Conservation (phyloP, 2,113 vertebrate species). For the Corvus hawaiiensis region DNA sequence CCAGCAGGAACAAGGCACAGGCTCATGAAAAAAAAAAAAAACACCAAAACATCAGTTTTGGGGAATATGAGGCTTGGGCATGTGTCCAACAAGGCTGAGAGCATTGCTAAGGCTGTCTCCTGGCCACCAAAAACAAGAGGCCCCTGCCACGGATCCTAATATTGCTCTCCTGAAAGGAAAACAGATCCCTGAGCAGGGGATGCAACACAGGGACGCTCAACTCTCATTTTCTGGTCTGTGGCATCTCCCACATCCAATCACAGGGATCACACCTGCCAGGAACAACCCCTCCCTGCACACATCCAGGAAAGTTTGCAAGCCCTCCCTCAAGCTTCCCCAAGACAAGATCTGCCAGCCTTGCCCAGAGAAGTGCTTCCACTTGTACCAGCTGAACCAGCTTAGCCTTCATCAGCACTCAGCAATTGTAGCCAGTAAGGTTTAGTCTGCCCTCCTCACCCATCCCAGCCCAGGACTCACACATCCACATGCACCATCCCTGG, state of each 20-base stretch:
- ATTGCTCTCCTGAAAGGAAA: neutral
- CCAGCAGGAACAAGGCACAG: neutral
- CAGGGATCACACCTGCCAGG: neutral
- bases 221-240: neutral
- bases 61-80: neutral
- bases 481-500: neutral
- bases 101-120: neutral
- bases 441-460: neutral
- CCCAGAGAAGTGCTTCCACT: neutral
- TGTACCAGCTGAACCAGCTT: neutral
- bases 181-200: neutral
- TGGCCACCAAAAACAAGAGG: neutral
- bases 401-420: neutral
- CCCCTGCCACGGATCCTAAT: accelerated
- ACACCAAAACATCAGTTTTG: neutral
- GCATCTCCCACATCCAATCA: neutral
- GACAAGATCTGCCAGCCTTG: neutral
- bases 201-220: neutral
- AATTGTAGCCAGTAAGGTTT: neutral
- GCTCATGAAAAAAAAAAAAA: neutral
- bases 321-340: neutral
- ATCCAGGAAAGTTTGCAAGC: neutral
- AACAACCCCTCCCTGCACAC: neutral
- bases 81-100: neutral
- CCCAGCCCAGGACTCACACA: neutral